Evolutionary conservation across 2,888 invertebrate species (phyloP).

Genomic region (Perdita meconis): DNA sequence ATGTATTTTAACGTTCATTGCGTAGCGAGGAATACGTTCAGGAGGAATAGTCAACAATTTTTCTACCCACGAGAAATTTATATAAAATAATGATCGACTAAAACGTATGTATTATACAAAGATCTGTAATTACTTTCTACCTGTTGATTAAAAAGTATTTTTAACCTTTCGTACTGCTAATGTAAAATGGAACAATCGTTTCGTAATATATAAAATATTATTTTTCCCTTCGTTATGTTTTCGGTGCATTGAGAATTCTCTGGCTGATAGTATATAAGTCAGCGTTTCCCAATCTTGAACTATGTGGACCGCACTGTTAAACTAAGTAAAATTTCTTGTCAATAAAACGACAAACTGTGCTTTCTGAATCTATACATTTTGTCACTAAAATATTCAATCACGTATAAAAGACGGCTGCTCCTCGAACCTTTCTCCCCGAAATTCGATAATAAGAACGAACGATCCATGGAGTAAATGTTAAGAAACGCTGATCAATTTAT

Average conservation of each 20-base stretch:
- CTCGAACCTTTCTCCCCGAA: neutral
- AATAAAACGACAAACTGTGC: slow-evolving; percentile 1
- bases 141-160: slow-evolving; percentile 2
- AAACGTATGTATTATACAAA: neutral
- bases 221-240: neutral
- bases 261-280: slow-evolving; percentile 55
- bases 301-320: slow-evolving; percentile 26
- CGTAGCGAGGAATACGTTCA: neutral
- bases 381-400: neutral
- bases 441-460: slow-evolving; percentile 19
- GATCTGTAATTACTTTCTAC: neutral
- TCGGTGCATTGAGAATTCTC: slow-evolving; percentile 67
- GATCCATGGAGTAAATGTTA: slow-evolving; percentile 37
- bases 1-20: slow-evolving; percentile 12
- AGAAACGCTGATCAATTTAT: slow-evolving; percentile 42
- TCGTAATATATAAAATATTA: neutral
- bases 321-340: slow-evolving; percentile 11
- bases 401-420: neutral
- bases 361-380: slow-evolving; percentile 12
- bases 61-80: slow-evolving; percentile 17
- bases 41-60: neutral
- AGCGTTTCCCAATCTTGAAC: slow-evolving; percentile 39
- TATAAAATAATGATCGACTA: slow-evolving; percentile 13
- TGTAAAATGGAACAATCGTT: neutral
- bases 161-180: neutral